Evolutionary conservation across 2,888 invertebrate species (phyloP).

Genomic region (Asteroscopus sphinx): DNA sequence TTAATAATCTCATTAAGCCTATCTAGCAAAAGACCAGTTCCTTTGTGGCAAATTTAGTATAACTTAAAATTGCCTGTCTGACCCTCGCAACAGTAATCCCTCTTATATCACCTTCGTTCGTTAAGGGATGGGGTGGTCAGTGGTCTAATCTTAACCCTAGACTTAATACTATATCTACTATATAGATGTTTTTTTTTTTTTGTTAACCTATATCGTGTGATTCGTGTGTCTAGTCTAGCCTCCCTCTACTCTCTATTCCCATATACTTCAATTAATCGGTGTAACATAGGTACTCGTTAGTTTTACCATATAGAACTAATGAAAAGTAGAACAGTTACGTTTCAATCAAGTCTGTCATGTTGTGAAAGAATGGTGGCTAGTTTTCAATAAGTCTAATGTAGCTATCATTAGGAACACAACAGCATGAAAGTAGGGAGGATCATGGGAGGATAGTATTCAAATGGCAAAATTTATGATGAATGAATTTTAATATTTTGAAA

Average conservation of each 20-base stretch:
- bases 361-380: background rate
- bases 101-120: too few species aligned
- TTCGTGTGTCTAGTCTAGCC: too few species aligned
- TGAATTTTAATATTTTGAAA: conserved; percentile 11
- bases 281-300: conserved; percentile 3
- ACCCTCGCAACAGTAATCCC: too few species aligned
- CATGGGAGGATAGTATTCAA: conserved; percentile 11
- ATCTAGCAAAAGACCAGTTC: too few species aligned
- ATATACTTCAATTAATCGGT: conserved; percentile 5
- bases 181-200: background rate
- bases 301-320: conserved; percentile 1
- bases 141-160: too few species aligned
- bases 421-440: conserved; percentile 10
- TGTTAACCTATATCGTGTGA: conserved; percentile 4
- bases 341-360: conserved; percentile 8
- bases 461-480: conserved; percentile 43
- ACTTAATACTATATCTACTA: too few species aligned
- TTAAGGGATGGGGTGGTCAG: too few species aligned
- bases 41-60: too few species aligned
- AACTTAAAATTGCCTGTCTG: too few species aligned
- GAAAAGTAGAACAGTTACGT: conserved; percentile 19
- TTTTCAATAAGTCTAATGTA: background rate
- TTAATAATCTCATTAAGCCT: too few species aligned
- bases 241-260: conserved; percentile 12
- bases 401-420: background rate